Conservation (phyloP, 1,140 invertebrate genomes). For the Schlechtendalia chinensis region DNA sequence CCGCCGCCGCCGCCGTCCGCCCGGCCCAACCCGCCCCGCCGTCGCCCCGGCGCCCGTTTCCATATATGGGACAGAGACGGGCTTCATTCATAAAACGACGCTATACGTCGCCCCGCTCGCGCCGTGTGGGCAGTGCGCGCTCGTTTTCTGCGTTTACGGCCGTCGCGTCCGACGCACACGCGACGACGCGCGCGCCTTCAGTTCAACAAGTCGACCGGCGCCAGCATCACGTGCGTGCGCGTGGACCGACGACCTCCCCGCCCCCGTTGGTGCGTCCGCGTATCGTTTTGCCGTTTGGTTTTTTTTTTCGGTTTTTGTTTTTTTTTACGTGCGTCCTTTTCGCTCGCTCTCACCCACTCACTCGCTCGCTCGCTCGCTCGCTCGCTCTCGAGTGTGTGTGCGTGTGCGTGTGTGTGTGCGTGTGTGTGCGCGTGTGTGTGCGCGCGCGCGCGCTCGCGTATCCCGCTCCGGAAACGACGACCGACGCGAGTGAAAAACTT, state of each 20-base stretch:
- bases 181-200: conserved; percentile 49
- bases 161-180: conserved; percentile 53
- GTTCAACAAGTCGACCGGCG: conserved; percentile 48
- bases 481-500: too few relatives aligned
- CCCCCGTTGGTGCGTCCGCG: conserved; percentile 49
- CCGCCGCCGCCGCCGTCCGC: conserved; percentile 15
- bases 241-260: too few relatives aligned
- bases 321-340: too few relatives aligned
- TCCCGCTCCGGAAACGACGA: too few relatives aligned
- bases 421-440: too few relatives aligned
- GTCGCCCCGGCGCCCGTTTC: conserved; percentile 54
- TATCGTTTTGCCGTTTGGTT: not conserved
- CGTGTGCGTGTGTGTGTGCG: not conserved
- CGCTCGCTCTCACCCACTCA: too few relatives aligned
- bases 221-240: conserved; percentile 42
- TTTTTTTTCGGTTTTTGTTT: too few relatives aligned
- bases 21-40: conserved; percentile 15
- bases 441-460: too few relatives aligned
- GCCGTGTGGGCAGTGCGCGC: conserved; percentile 47
- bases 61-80: conserved; percentile 61
- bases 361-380: too few relatives aligned
- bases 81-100: conserved; percentile 68
- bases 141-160: conserved; percentile 55
- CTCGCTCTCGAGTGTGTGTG: not conserved
- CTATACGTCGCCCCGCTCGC: conserved; percentile 60